Conservation (phyloP, 2,888 invertebrate species). For the Cerceris rybyensis region DNA sequence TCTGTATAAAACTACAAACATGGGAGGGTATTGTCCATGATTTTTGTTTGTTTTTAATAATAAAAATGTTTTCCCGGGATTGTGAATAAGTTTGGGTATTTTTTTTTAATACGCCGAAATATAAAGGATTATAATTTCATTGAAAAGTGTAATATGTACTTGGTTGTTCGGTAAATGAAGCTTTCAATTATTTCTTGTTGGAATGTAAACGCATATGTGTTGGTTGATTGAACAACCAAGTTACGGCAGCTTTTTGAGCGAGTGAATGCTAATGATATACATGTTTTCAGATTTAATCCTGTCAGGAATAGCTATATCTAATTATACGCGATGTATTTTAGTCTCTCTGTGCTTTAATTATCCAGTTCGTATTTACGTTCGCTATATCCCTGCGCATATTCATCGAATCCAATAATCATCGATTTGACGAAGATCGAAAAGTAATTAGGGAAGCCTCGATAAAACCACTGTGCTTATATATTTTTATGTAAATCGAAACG, state of each 20-base stretch:
- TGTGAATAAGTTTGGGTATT: no score
- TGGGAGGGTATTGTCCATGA: no score
- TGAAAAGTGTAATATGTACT: no score
- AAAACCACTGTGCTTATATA: not conserved
- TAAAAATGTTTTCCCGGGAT: no score
- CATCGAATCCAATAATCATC: slow-evolving; percentile 17
- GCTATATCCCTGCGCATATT: not conserved
- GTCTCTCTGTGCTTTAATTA: slow-evolving; percentile 8
- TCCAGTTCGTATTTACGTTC: slow-evolving; percentile 9
- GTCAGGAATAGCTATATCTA: slow-evolving; percentile 7
- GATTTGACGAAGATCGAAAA: slow-evolving; percentile 17
- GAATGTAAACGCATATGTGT: slow-evolving; percentile 1
- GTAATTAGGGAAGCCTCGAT: slow-evolving; percentile 12
- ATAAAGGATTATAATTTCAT: no score
- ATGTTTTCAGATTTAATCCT: slow-evolving; percentile 1
- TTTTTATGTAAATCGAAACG: slow-evolving; percentile 3
- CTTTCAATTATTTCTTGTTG: slow-evolving; percentile 5
- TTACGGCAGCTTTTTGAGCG: not conserved
- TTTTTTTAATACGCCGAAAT: no score
- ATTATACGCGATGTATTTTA: slow-evolving; percentile 17
- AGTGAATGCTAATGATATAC: not conserved
- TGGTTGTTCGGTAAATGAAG: slow-evolving; percentile 6
- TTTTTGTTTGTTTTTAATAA: no score
- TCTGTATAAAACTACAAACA: no score
- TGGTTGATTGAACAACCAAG: not conserved